Conservation (phyloP, 92 coral and sea anemone species). For the Zoanthus gigantus region DNA sequence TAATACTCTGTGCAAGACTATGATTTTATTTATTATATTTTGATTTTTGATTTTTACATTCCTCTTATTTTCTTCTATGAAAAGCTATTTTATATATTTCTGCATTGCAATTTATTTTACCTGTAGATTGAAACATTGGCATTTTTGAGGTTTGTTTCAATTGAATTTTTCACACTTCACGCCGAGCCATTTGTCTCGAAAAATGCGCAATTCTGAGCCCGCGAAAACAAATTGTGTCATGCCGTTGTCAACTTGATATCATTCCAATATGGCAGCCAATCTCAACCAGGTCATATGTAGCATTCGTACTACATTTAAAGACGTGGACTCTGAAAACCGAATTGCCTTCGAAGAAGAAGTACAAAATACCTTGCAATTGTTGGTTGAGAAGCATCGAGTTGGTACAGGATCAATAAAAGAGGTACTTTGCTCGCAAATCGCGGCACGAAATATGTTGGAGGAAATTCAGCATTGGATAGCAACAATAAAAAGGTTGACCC, state of each 20-base stretch:
- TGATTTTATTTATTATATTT: no score
- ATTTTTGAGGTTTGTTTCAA: no score
- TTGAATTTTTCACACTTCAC: no score
- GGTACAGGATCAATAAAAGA: constrained; percentile 33
- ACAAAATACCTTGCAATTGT: constrained; percentile 24
- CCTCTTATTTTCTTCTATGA: no score
- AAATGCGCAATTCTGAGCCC: constrained; percentile 35
- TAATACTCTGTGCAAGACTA: no score
- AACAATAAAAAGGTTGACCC: constrained; percentile 32
- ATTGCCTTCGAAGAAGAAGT: constrained; percentile 52
- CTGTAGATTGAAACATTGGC: no score
- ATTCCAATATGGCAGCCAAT: constrained; percentile 39
- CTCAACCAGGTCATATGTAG: neutral
- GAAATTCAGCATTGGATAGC: constrained; percentile 3
- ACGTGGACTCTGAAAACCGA: constrained; percentile 27
- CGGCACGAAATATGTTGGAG: constrained; percentile 25
- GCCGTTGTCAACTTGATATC: constrained; percentile 34
- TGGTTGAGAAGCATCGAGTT: constrained; percentile 49
- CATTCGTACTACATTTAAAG: constrained; percentile 7
- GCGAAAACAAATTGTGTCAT: constrained; percentile 21
- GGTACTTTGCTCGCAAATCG: constrained; percentile 50
- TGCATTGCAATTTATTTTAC: no score
- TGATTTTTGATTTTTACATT: no score
- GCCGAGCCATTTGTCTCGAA: constrained; percentile 42
- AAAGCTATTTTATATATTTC: no score